phyloP scores from a whole-genome alignment of 1,140 invertebrate genomes.

The Leguminivora glycinivorella region DNA sequence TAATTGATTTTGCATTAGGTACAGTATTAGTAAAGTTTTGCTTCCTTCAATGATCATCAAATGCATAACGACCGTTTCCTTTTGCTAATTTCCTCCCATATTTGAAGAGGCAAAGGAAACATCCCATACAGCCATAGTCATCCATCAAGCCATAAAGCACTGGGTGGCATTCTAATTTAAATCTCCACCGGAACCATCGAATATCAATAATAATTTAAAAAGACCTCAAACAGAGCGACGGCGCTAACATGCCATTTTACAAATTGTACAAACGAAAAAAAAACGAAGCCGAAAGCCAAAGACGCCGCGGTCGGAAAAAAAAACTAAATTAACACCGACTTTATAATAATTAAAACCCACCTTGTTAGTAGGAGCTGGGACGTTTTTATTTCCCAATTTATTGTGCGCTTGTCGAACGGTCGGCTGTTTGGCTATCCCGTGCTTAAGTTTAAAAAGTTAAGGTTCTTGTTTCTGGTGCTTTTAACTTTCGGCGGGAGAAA shows the following conservation, averaged over 20 bases:
- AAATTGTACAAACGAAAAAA: slow-evolving; percentile 60
- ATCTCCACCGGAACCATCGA: slow-evolving; percentile 51
- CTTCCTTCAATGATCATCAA: neutral
- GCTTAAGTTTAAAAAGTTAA: slow-evolving; percentile 14
- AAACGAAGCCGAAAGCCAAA: slow-evolving; percentile 48
- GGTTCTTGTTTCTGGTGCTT: slow-evolving; percentile 29
- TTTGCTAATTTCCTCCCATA: neutral
- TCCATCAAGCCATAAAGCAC: slow-evolving; percentile 19
- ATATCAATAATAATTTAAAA: slow-evolving; percentile 65
- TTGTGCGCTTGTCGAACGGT: neutral
- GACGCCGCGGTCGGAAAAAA: slow-evolving; percentile 53
- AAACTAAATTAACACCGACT: slow-evolving; percentile 64
- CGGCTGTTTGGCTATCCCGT: neutral
- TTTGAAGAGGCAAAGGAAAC: neutral
- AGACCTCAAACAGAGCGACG: slow-evolving; percentile 44
- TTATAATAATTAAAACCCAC: slow-evolving; percentile 68
- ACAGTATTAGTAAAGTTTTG: no score
- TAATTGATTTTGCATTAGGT: no score
- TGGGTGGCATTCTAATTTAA: slow-evolving; percentile 27
- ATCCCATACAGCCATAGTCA: neutral
- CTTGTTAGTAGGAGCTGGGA: slow-evolving; percentile 54
- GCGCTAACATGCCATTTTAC: slow-evolving; percentile 69
- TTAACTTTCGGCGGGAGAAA: slow-evolving; percentile 27
- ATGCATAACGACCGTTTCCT: neutral
- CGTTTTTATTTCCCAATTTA: slow-evolving; percentile 48